Conservation (phyloP, 2,797 vertebrate species). For the Cyclura pinguis region DNA sequence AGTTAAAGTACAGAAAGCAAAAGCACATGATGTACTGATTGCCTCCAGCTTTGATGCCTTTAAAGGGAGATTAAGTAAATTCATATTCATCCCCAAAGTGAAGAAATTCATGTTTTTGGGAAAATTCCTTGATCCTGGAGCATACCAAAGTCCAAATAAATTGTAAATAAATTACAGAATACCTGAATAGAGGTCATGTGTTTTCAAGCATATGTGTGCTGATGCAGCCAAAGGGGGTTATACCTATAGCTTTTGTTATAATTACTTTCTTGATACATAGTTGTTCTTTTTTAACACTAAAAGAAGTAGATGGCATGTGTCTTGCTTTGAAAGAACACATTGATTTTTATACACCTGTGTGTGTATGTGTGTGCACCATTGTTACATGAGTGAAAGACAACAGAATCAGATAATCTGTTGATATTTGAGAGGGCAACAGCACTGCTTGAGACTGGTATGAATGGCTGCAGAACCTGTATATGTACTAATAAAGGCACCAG, state of each 20-base stretch:
- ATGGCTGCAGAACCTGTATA: conserved; percentile 4
- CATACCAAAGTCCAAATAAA: no score
- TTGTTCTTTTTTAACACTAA: neutral
- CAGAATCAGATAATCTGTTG: conserved; percentile 53
- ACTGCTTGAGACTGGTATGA: conserved; percentile 16
- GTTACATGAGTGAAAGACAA: conserved; percentile 1
- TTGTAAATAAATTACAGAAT: no score
- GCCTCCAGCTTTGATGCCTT: no score
- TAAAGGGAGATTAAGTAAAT: no score
- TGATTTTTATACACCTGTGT: neutral
- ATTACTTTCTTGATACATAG: no score
- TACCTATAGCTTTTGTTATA: neutral
- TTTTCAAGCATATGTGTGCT: fast-evolving
- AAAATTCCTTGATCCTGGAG: no score
- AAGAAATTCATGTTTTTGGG: no score
- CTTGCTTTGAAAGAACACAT: neutral
- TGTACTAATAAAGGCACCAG: conserved; percentile 19
- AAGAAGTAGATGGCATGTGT: neutral
- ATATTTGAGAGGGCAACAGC: conserved; percentile 47
- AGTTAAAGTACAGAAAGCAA: no score
- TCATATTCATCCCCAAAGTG: no score
- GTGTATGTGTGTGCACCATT: neutral
- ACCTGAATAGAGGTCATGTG: no score
- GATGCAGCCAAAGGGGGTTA: no score
- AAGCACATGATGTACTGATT: no score